Percentiles rank a stretch among this genome's conserved stretches.
Conservation (phyloP, 2,888 invertebrate genomes). For the Ormyrus nitidulus region DNA sequence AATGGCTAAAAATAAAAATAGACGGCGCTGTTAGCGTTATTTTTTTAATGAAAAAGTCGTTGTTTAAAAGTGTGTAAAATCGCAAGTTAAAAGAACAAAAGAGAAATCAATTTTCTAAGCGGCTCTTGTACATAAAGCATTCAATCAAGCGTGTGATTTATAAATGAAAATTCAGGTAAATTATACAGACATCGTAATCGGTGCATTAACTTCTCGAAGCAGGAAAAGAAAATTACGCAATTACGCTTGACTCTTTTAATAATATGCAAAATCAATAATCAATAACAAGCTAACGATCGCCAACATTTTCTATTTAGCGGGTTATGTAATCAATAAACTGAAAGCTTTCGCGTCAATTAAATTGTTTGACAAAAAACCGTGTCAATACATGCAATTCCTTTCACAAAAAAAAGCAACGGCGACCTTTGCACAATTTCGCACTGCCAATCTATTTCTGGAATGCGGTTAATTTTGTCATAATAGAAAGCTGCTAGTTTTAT, state of each 20-base stretch:
- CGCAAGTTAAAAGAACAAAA: too few relatives aligned
- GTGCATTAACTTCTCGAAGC: neutral
- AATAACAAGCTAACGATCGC: neutral
- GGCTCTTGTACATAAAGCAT: too few relatives aligned
- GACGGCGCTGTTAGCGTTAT: too few relatives aligned
- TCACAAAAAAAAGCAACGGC: slow-evolving; percentile 6
- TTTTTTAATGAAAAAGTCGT: too few relatives aligned
- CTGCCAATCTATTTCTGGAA: slow-evolving; percentile 37
- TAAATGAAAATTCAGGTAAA: too few relatives aligned
- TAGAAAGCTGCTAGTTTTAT: slow-evolving; percentile 43
- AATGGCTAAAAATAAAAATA: too few relatives aligned
- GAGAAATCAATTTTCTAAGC: too few relatives aligned
- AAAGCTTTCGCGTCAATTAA: slow-evolving; percentile 17
- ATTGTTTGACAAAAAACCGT: neutral
- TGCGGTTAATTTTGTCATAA: slow-evolving; percentile 50
- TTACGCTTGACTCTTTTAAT: neutral
- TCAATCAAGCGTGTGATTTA: too few relatives aligned
- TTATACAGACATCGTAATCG: too few relatives aligned
- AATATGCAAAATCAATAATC: slow-evolving; percentile 7
- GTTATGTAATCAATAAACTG: slow-evolving; percentile 18
- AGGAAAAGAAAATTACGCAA: slow-evolving; percentile 16
- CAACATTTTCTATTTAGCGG: neutral
- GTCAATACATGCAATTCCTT: slow-evolving; percentile 28
- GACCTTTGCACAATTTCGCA: slow-evolving; percentile 39
- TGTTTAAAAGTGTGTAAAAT: too few relatives aligned